Base-by-base conservation (phyloP, 1,140 invertebrate species). In the Agrilus planipennis region DNA sequence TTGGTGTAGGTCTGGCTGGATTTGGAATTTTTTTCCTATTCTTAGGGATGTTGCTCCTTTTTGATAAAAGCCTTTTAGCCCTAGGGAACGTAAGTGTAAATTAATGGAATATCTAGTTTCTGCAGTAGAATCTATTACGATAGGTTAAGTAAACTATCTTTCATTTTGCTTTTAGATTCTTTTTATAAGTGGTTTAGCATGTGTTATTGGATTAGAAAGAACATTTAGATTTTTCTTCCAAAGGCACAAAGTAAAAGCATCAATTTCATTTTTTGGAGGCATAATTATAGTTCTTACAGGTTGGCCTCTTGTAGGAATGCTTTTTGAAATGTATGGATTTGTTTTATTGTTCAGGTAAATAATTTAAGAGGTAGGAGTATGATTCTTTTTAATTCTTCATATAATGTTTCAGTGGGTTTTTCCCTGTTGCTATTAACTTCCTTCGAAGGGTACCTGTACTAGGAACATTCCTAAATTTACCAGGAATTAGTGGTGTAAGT, bases 181-280 rank as follows among this genome's bases (percentile, higher is more conserved):
- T 21, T 99, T 99, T 65, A 82, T 99, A 51, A 72, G 77, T 52
- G 96, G 96, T 17, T 71, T 99, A 29, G 88, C 83, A 28, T 93
- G 93, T 69, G 89, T 99, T 1, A 97, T 99, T 56, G 95, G 95
- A 2, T 69, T 97, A 23, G 85, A 93, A 66, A 71, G 93, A 60
- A 98, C 94, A 18, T 82, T 97, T 52, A 78, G 85, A 57, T 99
- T 99, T 62, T 99, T 99, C 68, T 99, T 99, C 64, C 94, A 99
- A 74, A 69, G 78, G 41, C 92, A 99, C 60, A 99, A 99, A 77
- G 62, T 91, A 4, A 93, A 86, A 74, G 94, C 85, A 1, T 89
- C 89, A 6, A 63, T 76, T 6, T 79, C 88, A 10, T 99, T 99
- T 67, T 88, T 99, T 60, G 87, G 90, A 14, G 96, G 96, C 5